Conservation (phyloP, 2,888 invertebrate genomes). For the Macroteleia sp. region DNA sequence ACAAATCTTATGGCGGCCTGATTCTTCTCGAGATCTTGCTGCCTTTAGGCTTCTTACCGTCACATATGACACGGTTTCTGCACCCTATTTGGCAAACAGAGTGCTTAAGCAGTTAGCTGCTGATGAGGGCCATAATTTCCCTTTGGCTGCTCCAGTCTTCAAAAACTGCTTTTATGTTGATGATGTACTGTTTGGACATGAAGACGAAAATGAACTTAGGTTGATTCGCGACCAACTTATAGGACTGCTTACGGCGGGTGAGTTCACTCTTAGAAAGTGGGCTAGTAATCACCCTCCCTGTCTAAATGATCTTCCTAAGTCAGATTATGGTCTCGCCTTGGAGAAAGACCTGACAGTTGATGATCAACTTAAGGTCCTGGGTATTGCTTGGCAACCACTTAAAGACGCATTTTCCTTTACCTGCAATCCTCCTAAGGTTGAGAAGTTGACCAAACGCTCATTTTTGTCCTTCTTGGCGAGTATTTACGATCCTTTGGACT, state of each 20-base stretch:
- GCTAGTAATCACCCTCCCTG: background rate
- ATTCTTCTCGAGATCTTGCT: background rate
- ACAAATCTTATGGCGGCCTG: background rate
- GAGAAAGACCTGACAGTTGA: background rate
- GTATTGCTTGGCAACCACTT: background rate
- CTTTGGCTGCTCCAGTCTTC: background rate
- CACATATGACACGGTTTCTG: background rate
- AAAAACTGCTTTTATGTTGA: background rate
- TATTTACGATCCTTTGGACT: conserved; percentile 9
- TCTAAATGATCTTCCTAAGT: background rate
- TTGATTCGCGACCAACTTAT: background rate
- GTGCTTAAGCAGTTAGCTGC: background rate
- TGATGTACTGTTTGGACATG: conserved; percentile 13
- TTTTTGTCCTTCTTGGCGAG: conserved; percentile 5
- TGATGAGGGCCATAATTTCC: background rate
- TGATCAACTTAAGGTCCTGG: background rate
- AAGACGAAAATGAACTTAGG: background rate
- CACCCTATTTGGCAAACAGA: conserved; percentile 3
- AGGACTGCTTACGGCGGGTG: background rate
- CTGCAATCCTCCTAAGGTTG: background rate
- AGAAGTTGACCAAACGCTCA: background rate
- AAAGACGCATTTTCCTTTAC: background rate
- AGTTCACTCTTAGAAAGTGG: conserved; percentile 16
- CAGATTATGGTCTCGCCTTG: background rate
- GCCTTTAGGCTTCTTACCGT: background rate